phyloP scores from a whole-genome alignment of 2,888 invertebrate species.

The Halictus quadricinctus region DNA sequence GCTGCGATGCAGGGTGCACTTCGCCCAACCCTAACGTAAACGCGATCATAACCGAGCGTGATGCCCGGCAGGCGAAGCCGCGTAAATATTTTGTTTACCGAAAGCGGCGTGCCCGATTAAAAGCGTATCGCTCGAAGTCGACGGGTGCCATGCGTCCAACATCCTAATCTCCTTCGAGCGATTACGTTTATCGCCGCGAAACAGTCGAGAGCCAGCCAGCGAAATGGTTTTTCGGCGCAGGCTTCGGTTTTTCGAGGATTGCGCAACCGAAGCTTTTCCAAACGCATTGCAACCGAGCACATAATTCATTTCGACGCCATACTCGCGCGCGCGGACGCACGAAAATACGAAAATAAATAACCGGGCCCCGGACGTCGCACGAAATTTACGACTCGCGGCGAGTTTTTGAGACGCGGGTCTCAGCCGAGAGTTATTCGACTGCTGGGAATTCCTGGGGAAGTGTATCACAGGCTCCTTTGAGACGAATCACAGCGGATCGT shows the following conservation, averaged over 20 bases:
- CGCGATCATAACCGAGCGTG: background rate
- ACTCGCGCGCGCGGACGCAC: background rate
- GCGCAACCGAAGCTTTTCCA: slow-evolving; percentile 35
- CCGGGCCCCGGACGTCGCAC: slow-evolving; percentile 12
- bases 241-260: slow-evolving; percentile 25
- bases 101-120: slow-evolving; percentile 47
- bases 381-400: slow-evolving; percentile 27
- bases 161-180: slow-evolving; percentile 46
- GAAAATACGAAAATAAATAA: slow-evolving; percentile 45
- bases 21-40: background rate
- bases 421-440: slow-evolving; percentile 7
- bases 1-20: background rate
- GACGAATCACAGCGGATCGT: background rate
- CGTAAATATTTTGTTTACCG: slow-evolving; percentile 55
- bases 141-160: slow-evolving; percentile 56
- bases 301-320: slow-evolving; percentile 38
- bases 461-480: background rate
- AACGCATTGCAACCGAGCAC: background rate
- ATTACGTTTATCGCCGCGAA: slow-evolving; percentile 53
- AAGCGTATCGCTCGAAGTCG: slow-evolving; percentile 65
- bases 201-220: slow-evolving; percentile 5
- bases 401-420: slow-evolving; percentile 16
- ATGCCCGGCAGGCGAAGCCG: background rate
- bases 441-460: background rate
- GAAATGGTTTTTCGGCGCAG: slow-evolving; percentile 25